A percentile compares a stretch with the other conserved stretches of the same genome.
These are phyloP conservation scores for Lampris incognitus DNA, from an alignment of 2,113 vertebrate species.

Conservation along the genomic window DNA sequence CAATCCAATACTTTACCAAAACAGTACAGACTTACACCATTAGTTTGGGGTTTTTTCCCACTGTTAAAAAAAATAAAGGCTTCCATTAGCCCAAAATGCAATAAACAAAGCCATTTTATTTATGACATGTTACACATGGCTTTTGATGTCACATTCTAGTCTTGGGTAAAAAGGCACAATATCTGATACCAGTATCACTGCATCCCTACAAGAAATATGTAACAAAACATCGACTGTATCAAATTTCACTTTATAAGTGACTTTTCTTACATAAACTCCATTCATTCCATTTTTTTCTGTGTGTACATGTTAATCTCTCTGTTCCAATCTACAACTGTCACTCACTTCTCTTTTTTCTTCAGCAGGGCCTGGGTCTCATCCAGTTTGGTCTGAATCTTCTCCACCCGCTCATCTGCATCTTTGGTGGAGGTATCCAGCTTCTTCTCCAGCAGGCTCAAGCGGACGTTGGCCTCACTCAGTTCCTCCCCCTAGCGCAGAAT, in stretches of 20 bases:
- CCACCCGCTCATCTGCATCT: conserved; percentile 93
- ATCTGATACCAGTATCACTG: too few relatives aligned
- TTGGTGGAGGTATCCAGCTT: conserved; percentile 95
- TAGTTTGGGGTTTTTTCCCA: too few relatives aligned
- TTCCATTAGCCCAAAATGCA: too few relatives aligned
- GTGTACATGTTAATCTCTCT: neutral
- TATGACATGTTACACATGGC: too few relatives aligned
- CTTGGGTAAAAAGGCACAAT: too few relatives aligned
- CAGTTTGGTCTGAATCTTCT: conserved; percentile 95
- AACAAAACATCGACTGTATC: neutral
- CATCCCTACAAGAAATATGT: too few relatives aligned
- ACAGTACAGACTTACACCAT: too few relatives aligned
- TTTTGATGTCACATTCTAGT: too few relatives aligned
- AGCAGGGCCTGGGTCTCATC: conserved; percentile 90
- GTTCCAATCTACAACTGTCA: neutral
- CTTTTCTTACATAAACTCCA: too few relatives aligned
- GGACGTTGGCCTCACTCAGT: conserved; percentile 92
- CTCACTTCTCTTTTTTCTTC: conserved; percentile 95
- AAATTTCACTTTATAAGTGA: neutral
- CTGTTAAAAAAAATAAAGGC: too few relatives aligned
- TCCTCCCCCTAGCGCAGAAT: conserved; percentile 88
- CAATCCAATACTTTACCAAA: too few relatives aligned
- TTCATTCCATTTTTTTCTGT: neutral
- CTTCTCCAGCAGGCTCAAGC: conserved; percentile 95
- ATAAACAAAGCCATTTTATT: too few relatives aligned